Base-by-base conservation (phyloP, 1,140 invertebrate species). In the Meloidogyne floridensis region DNA sequence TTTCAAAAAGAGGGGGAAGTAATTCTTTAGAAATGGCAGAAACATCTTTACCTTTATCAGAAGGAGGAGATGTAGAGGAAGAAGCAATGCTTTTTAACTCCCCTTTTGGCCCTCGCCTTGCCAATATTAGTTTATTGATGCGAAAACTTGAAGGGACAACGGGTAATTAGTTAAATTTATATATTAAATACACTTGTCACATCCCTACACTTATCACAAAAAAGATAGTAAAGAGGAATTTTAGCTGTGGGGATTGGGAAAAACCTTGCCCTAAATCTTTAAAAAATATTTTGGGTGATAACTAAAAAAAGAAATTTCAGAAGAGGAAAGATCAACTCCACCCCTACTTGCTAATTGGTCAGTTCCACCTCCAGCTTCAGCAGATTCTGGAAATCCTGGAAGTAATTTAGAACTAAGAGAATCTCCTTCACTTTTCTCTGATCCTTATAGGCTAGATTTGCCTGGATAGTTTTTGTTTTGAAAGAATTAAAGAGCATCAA, bases 391-490 rank as follows among this genome's bases (percentile, higher is more conserved):
- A 8, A 47, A 86, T 53, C 82, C 70, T 47, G 77, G 77, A 47
- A 79, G 77, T 72, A 81, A 32, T 32, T 80, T 81, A 11, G 75
- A 80, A 51, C 54, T 72, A 42, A 79, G 86, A 20, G 86, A 86
- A 43, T 86, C 85, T 7, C 85, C 85, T 4, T 86, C 84, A 53
- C 77, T 86, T 18, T 86, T 86, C 51, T 84, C 84, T 54, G 85
- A 86, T 77, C 69, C 82, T 10, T 86, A 84, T 42, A 86, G 88
- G 83, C 32, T 86, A 56, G 77, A 79, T 69, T n/a, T 79, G 65
- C 77, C 77, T 10, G 77, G 65, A 51, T 79, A 65, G 59, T 72
- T 69, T 11, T 56, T 32, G 32, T 32, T 10, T 51, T 75, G 42
- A 11, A 20, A 18, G n/a, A 20, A 43, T 69, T 42, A 15, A 15